A percentile compares a stretch with the other conserved stretches of the same genome.
Conservation (phyloP, 2,113 vertebrate species). For the Anoura caudifer region DNA sequence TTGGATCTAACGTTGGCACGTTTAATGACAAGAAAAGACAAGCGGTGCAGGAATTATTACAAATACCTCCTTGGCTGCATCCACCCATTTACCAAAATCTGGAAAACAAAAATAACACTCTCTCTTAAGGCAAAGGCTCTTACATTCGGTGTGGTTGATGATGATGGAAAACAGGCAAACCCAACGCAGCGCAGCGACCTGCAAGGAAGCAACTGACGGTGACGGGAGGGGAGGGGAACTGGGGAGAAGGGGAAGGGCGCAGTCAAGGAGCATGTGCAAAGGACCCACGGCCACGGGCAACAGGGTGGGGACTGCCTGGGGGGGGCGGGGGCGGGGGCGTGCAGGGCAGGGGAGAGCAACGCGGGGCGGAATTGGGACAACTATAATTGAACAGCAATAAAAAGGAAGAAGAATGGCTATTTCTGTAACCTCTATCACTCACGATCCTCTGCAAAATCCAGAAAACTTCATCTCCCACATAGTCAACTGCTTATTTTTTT, state of each 20-base stretch:
- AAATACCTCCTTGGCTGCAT: not conserved
- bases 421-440: not conserved
- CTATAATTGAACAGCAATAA: not conserved
- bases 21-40: not conserved
- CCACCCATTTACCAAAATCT: not conserved
- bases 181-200: not conserved
- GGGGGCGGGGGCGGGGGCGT: too few relatives aligned
- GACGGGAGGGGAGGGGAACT: too few relatives aligned
- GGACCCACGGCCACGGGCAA: too few relatives aligned
- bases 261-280: too few relatives aligned
- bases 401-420: not conserved
- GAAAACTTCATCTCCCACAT: conserved; percentile 11
- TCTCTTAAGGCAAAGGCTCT: not conserved
- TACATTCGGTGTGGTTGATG: not conserved
- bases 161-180: not conserved
- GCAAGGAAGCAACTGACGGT: not conserved
- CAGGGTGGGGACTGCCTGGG: too few relatives aligned
- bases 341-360: too few relatives aligned
- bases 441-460: conserved; percentile 1
- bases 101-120: not conserved
- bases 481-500: conserved; percentile 21
- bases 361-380: too few relatives aligned
- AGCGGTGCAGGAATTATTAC: not conserved
- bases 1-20: not conserved
- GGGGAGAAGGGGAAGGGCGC: too few relatives aligned